Conservation (phyloP, 2,797 vertebrate species). For the Poeciliopsis paucimaculata region DNA sequence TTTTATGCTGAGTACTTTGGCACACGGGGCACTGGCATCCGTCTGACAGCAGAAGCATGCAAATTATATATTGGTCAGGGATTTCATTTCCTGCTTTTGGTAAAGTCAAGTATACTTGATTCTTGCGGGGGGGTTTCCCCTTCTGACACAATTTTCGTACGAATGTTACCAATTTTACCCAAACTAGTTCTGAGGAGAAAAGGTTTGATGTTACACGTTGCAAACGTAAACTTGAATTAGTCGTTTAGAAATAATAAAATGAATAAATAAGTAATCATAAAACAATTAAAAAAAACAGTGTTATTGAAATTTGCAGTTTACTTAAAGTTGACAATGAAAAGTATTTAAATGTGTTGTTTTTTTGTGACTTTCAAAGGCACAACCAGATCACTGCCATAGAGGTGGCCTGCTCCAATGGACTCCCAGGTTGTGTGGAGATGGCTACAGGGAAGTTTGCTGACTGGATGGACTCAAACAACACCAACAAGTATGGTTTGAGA, state of each 20-base stretch:
- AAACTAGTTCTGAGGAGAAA: background rate
- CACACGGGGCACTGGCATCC: background rate
- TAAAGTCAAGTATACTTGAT: background rate
- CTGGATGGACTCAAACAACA: constrained; percentile 66
- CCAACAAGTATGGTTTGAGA: constrained; percentile 40
- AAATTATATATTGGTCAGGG: background rate
- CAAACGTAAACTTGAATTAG: background rate
- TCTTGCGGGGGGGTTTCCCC: background rate
- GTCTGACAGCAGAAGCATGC: background rate
- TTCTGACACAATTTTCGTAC: background rate
- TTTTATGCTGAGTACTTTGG: background rate
- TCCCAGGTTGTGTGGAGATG: constrained; percentile 68
- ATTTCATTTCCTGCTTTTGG: background rate
- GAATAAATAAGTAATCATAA: too few species aligned
- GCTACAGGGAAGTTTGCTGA: constrained; percentile 47
- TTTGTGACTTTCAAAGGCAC: constrained; percentile 52
- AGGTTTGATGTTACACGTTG: background rate
- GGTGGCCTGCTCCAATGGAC: constrained; percentile 72
- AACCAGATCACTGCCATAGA: constrained; percentile 71
- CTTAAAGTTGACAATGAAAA: background rate
- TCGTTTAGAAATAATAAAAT: background rate
- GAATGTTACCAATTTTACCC: background rate
- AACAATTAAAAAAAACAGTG: background rate
- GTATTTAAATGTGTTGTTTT: background rate
- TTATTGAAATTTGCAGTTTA: background rate